Evolutionary conservation across 30 jellyfish, hydroid and myxozoan species (phyloP), one percentile per base, ranked within the genome.

Genomic region (Chrysaora quinquecirrha): DNA sequence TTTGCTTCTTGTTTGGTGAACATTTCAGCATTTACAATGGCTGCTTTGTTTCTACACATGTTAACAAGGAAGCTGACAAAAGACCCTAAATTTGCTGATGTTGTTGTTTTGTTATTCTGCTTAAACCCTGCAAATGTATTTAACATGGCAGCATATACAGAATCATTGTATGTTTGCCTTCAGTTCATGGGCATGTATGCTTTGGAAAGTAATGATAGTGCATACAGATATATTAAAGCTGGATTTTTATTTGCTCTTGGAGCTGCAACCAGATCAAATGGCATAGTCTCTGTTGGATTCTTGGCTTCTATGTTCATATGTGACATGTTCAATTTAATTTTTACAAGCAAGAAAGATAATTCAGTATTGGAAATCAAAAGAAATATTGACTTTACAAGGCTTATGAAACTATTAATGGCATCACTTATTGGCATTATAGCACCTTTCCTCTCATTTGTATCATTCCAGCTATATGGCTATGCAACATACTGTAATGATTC

Each of bases 61-160:
- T 68, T 94, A 32, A 78, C 99, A 9, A 9, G 24, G 19, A 38
- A 27, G 48, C 12, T 75, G 24, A 29, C 83, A 4, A 31, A 34
- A 10, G 60, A 58, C 28, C 16, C 18, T 0, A 49, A 54, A 18
- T 60, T 75, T 22, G 90, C 97, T 25, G 80, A 60, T 22, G 64
- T 82, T 20, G 35, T 95, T 0, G 73, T 68, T 29, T 32, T 94
- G 30, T 46, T 88, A 46, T 87, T 87, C 79, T 64, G 87, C 52
- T 4, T 84, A 24, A 94, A 94, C 73, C 99, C 99, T 18, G 99
- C 99, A 25, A 94, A 83, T 77, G 89, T 94, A 4, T 94, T 94
- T 38, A 61, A 71, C 78, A 33, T 77, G 48, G 83, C 97, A 20
- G 65, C 86, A 31, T 94, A 94, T 78, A 52, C 94, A 0, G 99